Conservation (phyloP, 2,888 invertebrate genomes). For the Onchidella celtica region DNA sequence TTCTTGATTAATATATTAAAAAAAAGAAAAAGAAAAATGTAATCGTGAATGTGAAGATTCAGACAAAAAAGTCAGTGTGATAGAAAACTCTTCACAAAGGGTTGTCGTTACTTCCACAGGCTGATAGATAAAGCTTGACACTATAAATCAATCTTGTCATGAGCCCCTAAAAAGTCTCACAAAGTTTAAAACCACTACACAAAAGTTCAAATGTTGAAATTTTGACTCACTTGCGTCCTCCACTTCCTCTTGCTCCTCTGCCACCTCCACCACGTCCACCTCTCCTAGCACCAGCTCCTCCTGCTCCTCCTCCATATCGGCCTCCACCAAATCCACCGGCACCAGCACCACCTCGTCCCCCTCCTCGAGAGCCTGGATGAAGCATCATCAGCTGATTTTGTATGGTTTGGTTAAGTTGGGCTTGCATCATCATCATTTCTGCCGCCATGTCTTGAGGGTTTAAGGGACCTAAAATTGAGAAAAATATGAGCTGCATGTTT, state of each 20-base stretch:
- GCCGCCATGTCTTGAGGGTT: conserved; percentile 45
- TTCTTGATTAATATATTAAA: no score
- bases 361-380: conserved; percentile 22
- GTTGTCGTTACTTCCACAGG: no score
- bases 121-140: no score
- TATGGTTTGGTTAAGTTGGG: conserved; percentile 48
- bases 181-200: no score
- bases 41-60: no score
- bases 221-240: conserved; percentile 26
- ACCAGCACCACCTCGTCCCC: conserved; percentile 15
- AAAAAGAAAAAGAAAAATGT: no score
- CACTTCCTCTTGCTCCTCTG: background rate
- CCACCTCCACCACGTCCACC: conserved; percentile 16
- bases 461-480: conserved; percentile 17
- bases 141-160: no score
- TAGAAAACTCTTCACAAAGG: no score
- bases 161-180: no score
- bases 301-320: conserved; percentile 7
- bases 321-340: conserved; percentile 16
- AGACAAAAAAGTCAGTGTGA: no score
- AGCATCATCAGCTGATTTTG: conserved; percentile 50
- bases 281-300: background rate
- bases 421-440: conserved; percentile 53
- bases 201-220: no score
- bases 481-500: no score